Conservation (phyloP, 2,113 vertebrate species). For the Girardinichthys multiradiatus region DNA sequence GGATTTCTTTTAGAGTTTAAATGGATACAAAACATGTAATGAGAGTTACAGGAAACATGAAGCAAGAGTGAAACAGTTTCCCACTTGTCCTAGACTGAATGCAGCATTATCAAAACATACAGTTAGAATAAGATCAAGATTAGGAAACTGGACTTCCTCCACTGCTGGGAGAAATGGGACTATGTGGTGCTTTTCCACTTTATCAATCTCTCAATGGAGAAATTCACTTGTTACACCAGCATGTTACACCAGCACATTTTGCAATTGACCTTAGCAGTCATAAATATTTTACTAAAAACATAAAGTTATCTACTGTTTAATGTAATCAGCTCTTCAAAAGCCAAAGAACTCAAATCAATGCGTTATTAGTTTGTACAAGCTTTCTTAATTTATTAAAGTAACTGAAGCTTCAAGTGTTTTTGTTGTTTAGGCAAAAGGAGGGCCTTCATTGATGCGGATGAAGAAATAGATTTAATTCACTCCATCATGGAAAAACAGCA, state of each 20-base stretch:
- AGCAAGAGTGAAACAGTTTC: no score
- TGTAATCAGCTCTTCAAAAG: neutral
- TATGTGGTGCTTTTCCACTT: neutral
- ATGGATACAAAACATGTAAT: no score
- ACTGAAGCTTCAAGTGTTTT: neutral
- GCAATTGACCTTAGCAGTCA: neutral
- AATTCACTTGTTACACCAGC: no score
- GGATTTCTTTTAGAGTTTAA: no score
- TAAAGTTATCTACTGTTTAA: neutral
- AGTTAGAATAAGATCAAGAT: neutral
- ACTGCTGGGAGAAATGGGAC: neutral
- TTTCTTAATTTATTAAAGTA: neutral
- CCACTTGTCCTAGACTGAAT: no score
- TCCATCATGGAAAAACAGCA: conserved; percentile 79
- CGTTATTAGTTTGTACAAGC: neutral
- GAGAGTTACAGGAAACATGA: no score
- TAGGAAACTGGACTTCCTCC: neutral
- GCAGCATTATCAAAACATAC: neutral
- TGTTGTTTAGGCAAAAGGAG: conserved; percentile 32
- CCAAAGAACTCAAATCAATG: neutral
- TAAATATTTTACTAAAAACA: neutral
- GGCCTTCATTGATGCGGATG: conserved; percentile 74
- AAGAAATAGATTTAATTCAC: conserved; percentile 86
- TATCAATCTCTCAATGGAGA: no score
- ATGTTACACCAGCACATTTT: neutral